Base-by-base conservation (phyloP, 2,113 vertebrate species). In the Sander lucioperca region DNA sequence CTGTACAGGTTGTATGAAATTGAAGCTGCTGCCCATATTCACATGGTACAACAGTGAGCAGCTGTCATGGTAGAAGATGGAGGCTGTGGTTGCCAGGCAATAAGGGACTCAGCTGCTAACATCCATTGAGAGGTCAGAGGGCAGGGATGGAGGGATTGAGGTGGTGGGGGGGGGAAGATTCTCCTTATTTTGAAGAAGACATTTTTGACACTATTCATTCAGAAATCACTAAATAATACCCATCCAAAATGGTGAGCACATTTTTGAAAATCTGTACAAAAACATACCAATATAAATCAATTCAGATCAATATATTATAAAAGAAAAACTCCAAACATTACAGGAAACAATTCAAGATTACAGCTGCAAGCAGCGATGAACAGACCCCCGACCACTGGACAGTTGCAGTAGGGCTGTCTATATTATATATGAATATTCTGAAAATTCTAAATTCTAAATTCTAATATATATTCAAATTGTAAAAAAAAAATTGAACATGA, bases 31-130 rank as follows among this genome's bases (percentile, higher is more conserved):
- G 70, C 23, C 2, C 1, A 15, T 51, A 14, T 45, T 36, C 25
- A 13, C 23, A 51, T 2, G 57, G 71, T n/a, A 27, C 79, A 59
- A 39, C 78, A 63, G 75, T 53, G 64, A 85, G 87, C 79, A 53
- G 48, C 45, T 71, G 54, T 78, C 2, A 68, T 69, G 78, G 73
- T 68, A 82, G 25, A 77, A 89, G 58, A 81, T 69, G 83, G 80
- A 88, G 77, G 89, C 92, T 79, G 86, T 80, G 71, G 93, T 90
- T 92, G 80, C 88, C 89, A 92, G 87, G 91, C 77, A 80, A 91
- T 91, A 63, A 87, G 71, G 66, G 77, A 84, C 86, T 93, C 86
- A 90, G 91, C 90, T 92, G 82, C 83, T 78, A 43, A 50, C 80
- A 87, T 88, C 78, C 67, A 79, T 68, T 74, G 77, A 77, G 85